Conservation (phyloP, 2,797 vertebrate genomes). For the Cyprinodon diabolis region DNA sequence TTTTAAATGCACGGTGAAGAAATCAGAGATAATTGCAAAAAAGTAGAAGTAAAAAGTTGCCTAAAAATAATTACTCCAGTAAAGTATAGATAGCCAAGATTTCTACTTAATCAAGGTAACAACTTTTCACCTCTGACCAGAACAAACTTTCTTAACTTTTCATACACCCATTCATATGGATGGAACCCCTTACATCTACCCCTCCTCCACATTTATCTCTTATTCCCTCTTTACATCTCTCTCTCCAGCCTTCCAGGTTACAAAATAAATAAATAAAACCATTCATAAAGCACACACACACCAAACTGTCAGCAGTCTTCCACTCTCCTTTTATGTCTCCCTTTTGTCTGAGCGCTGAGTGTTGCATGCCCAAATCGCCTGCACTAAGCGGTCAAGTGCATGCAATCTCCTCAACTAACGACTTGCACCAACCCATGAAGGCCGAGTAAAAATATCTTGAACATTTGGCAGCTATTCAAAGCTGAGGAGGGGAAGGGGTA, state of each 20-base stretch:
- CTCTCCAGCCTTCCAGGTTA: constrained; percentile 15
- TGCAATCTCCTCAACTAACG: constrained; percentile 66
- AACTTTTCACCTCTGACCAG: too few species aligned
- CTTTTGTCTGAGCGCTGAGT: constrained; percentile 31
- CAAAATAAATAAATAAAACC: constrained; percentile 3
- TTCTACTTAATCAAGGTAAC: too few species aligned
- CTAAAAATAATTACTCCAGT: too few species aligned
- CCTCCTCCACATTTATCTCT: constrained; percentile 40
- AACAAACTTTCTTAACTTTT: not conserved
- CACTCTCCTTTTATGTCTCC: constrained; percentile 22
- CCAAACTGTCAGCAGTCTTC: constrained; percentile 19
- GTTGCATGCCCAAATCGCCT: constrained; percentile 48
- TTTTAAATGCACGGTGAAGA: too few species aligned
- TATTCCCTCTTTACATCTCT: constrained; percentile 32
- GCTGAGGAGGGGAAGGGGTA: constrained; percentile 31
- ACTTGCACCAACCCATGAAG: constrained; percentile 56
- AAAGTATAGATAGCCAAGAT: too few species aligned
- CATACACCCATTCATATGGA: constrained; percentile 12
- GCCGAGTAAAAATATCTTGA: constrained; percentile 60
- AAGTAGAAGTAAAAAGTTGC: too few species aligned
- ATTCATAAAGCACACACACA: constrained; percentile 8
- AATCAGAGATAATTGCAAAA: too few species aligned
- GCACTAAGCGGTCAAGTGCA: constrained; percentile 70
- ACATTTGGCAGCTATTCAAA: constrained; percentile 60
- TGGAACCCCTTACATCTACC: constrained; percentile 50